These are phyloP conservation scores for Papilio helenus DNA, from an alignment of 1,140 invertebrate genomes.

Conservation along the genomic window DNA sequence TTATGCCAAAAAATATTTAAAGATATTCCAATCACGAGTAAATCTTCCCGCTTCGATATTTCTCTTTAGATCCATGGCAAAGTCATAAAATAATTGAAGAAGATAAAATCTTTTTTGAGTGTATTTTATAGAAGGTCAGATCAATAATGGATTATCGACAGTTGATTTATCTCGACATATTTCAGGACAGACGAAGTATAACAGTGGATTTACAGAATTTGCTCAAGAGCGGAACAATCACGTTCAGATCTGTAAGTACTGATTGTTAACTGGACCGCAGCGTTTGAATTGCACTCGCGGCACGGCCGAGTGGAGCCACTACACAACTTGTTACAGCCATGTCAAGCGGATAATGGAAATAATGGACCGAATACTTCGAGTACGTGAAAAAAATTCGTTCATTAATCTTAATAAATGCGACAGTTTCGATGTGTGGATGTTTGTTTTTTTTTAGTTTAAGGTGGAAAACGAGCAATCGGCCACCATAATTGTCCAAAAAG, in stretches of 20 bases:
- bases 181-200: background rate
- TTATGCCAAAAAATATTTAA: background rate
- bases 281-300: conserved; percentile 26
- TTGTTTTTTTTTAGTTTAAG: background rate
- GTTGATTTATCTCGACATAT: background rate
- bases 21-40: background rate
- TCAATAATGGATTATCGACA: background rate
- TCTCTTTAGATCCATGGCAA: background rate
- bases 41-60: background rate
- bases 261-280: conserved; percentile 26
- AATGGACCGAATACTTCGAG: conserved; percentile 15
- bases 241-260: conserved; percentile 26
- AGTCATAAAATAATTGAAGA: background rate
- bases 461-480: no score
- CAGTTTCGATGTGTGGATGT: no score
- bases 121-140: background rate
- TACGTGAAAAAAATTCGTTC: background rate
- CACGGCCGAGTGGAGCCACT: conserved; percentile 26
- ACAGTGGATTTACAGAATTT: conserved; percentile 21
- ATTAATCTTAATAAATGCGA: background rate
- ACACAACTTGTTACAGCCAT: conserved; percentile 18
- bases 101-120: background rate
- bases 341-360: conserved; percentile 27
- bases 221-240: conserved; percentile 20
- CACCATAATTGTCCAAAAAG: no score